Evolutionary conservation across 2,797 vertebrate genomes (phyloP), one percentile per base, ranked within the genome.

Genomic region (Sylvia borin): DNA sequence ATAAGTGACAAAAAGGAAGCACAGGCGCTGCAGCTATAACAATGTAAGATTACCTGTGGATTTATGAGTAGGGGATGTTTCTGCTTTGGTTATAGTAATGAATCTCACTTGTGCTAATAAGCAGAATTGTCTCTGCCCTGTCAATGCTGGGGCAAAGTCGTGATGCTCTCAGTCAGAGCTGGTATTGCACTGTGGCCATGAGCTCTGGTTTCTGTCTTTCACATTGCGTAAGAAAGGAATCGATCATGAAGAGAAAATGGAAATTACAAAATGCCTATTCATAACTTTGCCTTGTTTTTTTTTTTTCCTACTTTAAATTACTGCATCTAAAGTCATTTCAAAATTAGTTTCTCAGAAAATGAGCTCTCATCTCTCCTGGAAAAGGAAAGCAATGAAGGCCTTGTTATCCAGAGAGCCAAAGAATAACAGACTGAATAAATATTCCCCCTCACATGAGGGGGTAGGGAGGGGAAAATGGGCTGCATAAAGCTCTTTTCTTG

Each of bases 51-150:
- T 95, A 74, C 75, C 73, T 90, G 55, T 87, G 77, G 64, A 94
- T 95, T 96, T 96, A 95, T 90, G 87, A 83, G 76, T 19, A 67
- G 62, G 50, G 38, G 68, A 92, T 85, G 80, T 43, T 91, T 70
- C 57, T 91, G 2, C 74, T 95, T 92, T 85, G 53, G 67, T 81
- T 90, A 31, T 5, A 73, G 79, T 60, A 92, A 74, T 94, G 91
- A 93, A 94, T 95, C 70, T 95, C 55, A 19, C 75, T 85, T 38
- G 76, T 48, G 58, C 70, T 96, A 93, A 93, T 91, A 87, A 86
- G 88, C 62, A 72, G 40, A 7, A 7, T 61, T 86, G 62, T 72
- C 61, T 91, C 58, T 78, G 34, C 50, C 16, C 48, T 76, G 32
- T 48, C 3, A 24, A 4, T 25, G 40, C 61, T 0, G 1, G 53